Conservation (phyloP, 2,113 vertebrate genomes). For the Isichthys henryi region DNA sequence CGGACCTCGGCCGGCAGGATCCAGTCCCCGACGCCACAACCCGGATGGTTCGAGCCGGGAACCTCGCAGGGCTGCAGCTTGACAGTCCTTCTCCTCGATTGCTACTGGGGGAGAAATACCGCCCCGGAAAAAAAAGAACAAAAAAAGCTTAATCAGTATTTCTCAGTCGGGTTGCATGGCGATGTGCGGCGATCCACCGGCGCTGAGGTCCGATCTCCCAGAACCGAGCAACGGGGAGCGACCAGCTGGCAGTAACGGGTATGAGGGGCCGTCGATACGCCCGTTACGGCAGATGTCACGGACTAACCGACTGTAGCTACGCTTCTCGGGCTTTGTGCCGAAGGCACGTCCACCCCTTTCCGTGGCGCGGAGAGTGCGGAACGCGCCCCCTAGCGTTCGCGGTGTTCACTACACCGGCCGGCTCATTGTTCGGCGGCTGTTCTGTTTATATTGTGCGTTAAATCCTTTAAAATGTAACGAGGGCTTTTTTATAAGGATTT, state of each 20-base stretch:
- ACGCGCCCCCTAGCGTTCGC: not conserved
- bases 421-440: not conserved
- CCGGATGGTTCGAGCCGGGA: not conserved
- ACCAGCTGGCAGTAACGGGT: not conserved
- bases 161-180: not conserved
- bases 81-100: not conserved
- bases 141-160: not conserved
- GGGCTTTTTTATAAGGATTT: not conserved
- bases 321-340: conserved; percentile 5
- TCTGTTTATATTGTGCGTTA: not conserved
- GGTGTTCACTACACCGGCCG: not conserved
- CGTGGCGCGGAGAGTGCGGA: not conserved
- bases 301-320: not conserved
- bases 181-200: not conserved
- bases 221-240: not conserved
- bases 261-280: not conserved
- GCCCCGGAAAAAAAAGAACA: not conserved
- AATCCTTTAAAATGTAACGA: not conserved
- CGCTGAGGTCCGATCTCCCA: too few relatives aligned
- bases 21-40: not conserved
- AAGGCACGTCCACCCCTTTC: not conserved
- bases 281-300: not conserved
- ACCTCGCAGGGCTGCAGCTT: not conserved
- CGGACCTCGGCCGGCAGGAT: not conserved
- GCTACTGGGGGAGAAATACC: not conserved